Evolutionary conservation across 2,113 vertebrate species (phyloP), one percentile per base, ranked within the genome.

Genomic region (Oostethus manadensis): DNA sequence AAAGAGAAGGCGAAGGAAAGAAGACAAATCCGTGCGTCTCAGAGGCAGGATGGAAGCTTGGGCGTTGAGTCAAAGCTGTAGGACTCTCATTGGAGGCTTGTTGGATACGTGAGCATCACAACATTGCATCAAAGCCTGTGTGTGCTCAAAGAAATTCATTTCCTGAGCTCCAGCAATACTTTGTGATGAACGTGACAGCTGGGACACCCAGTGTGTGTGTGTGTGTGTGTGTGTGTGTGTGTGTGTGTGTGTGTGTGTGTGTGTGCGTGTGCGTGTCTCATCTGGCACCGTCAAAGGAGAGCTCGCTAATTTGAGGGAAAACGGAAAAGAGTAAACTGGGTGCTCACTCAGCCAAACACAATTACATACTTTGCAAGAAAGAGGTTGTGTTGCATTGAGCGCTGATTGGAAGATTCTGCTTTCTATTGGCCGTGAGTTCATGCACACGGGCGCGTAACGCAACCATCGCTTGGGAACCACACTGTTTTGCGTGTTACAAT

Each of bases 181-280:
- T 76, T 58, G 1, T 72, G 79, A 82, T 81, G 79, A 86, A 86
- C 79, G 70, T 71, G 78, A 80, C 86, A 85, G 82, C 84, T 83
- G 84, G 63, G 74, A 65, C 10, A 60, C 67, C 47, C 13, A 57
- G 72, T 33, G 64, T 20, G 58, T 46, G 57, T 40, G n/a, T 40
- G 58, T 56, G 23, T 44, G 61, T 66, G 56, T 62, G 59, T 50
- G 53, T 40, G 44, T 51, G 66, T 57, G 33, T 47, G 61, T 43
- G 21, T 6, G 13, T 8, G 23, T n/a, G 8, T 16, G 23, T n/a
- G 50, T 29, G 1, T 5, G 54, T 23, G 56, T 20, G 58, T 40
- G 57, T 40, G n/a, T 29, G 58, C 47, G 20, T 29, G 50, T 70
- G 14, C 60, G 59, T 46, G 56, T 63, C 60, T 84, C 78, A 65